These are phyloP conservation scores for Agrochola litura DNA, from an alignment of 2,888 invertebrate species.

Conservation along the genomic window DNA sequence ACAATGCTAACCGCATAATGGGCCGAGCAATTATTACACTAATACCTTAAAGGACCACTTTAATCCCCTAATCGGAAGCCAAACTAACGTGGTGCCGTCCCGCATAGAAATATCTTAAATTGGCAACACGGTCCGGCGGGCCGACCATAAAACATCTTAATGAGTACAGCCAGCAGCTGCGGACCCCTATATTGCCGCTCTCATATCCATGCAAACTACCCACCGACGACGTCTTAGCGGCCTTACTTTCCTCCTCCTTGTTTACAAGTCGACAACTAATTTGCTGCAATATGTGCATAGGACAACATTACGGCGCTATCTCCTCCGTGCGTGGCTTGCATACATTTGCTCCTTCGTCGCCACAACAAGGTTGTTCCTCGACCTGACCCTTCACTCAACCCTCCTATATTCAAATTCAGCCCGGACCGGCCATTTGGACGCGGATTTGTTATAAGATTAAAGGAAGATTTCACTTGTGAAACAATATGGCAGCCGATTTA, in stretches of 20 bases:
- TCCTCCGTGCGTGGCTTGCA: constrained; percentile 89
- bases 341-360: constrained; percentile 87
- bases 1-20: constrained; percentile 86
- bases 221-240: constrained; percentile 87
- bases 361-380: constrained; percentile 80
- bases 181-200: constrained; percentile 89
- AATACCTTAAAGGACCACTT: constrained; percentile 89
- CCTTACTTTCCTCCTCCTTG: constrained; percentile 88
- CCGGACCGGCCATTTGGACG: constrained; percentile 90
- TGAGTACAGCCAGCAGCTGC: constrained; percentile 90
- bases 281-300: constrained; percentile 91
- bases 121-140: constrained; percentile 90
- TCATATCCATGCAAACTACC: constrained; percentile 91
- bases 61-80: constrained; percentile 90
- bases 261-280: constrained; percentile 91
- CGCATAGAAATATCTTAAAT: constrained; percentile 91
- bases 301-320: constrained; percentile 90
- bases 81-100: constrained; percentile 89
- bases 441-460: constrained; percentile 91
- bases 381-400: constrained; percentile 87
- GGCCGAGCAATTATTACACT: constrained; percentile 88
- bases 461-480: constrained; percentile 91
- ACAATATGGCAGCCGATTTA: constrained; percentile 91
- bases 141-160: constrained; percentile 91
- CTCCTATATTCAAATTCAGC: constrained; percentile 89